Evolutionary conservation across 2,113 vertebrate species (phyloP), one percentile per base, ranked within the genome.

Genomic region (Podarcis cretensis): DNA sequence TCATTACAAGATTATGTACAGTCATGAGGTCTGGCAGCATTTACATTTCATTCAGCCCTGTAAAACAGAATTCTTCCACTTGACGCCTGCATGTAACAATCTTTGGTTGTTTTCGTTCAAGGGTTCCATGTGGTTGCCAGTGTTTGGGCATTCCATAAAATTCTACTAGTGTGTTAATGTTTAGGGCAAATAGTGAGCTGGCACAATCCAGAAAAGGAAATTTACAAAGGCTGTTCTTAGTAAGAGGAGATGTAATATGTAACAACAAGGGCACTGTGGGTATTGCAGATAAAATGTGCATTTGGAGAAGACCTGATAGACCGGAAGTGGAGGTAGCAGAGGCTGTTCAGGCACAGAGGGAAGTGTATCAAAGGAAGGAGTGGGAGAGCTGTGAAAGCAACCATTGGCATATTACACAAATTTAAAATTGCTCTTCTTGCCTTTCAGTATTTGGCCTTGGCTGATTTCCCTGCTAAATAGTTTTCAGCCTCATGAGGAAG

Each of bases 391-490:
- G 16, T 63, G 27, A 75, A 63, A 40, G 35, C 7, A 3, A 66
- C 14, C 3, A 10, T 0, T 4, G 32, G 3, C 5, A 2, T 68
- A 20, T 25, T 65, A 16, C 27, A 66, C 65, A 27, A 66, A 68
- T 65, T 5, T 12, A 43, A 48, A 35, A 30, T 10, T 7, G 25
- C 86, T 94, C 75, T 20, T 48, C 89, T 92, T 95, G 66, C 86
- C 92, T 95, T 92, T 80, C 91, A 99, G 99, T 85, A 95, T 99
- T 95, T 99, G 99, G 99, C 98, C 99, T 27, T 99, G 99, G 98
- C 96, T 99, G 81, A 99, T 99, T 90, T 98, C 98, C 88, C 98
- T 99, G 93, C 97, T 99, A 73, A 99, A 99, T 96, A 98, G 98
- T 94, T 99, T 99, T 95, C 98, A 99, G 91, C 98, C 98, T 77